Base-by-base conservation (phyloP, 1,140 invertebrate genomes). In the Euura saliciscinereae region DNA sequence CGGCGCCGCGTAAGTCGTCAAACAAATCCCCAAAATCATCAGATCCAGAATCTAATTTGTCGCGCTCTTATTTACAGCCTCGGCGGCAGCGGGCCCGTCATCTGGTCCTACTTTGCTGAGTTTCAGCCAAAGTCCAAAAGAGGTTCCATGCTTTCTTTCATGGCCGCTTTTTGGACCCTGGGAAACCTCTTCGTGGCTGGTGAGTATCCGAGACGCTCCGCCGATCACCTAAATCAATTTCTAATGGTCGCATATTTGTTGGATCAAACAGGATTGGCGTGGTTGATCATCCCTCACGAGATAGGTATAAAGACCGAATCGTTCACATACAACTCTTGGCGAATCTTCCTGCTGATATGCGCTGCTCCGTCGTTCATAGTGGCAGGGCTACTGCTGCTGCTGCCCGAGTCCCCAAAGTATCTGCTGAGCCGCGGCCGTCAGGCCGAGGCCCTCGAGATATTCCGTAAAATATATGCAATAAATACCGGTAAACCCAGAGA, bases 41-140 rank as follows among this genome's bases (percentile, higher is more conserved):
- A 1, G 28, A 28, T 28, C 28, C 28, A 1, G 28, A 1, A 28
- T 28, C 28, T 28, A 28, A 28, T 1, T 28, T 28, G 28, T 28
- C 28, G 28, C 28, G 28, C 28, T 75, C 75, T 11, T 73, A 72
- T 51, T 85, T 90, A 44, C 80, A 98, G 97, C 66, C 91, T 98
- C 77, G 96, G 96, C 75, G 96, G 96, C 70, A 97, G 95, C 82
- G 95, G 96, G 81, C 96, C 97, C 71, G 95, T 98, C 66, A 97
- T 98, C 82, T 98, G 96, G 94, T 96, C 96, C 2, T 98, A 98
- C 84, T 97, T 97, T 87, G 94, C 95, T 59, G 97, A 98, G 87
- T 98, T 98, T 86, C 95, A 97, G 84, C 95, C 96, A 42, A 96
- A 96, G 87, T 89, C 92, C 59, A 94, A 94, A 80, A 90, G 97